Evolutionary conservation across 2,113 vertebrate species (phyloP).

Genomic region (Buteo buteo): DNA sequence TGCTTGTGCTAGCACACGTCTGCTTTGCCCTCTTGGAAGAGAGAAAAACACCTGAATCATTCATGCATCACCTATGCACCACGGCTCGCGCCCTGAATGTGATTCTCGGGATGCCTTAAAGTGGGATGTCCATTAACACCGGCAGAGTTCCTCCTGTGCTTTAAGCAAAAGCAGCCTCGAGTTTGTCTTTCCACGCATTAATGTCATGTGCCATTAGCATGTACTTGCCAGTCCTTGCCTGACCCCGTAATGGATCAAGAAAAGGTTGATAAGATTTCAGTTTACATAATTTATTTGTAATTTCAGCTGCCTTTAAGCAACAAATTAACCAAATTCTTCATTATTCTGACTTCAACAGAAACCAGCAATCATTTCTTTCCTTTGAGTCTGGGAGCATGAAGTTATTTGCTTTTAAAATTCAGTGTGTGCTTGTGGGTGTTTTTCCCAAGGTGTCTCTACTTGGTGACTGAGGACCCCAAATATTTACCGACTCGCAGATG

Average conservation of each 20-base stretch:
- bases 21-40: not conserved
- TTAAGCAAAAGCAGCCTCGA: not conserved
- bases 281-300: not conserved
- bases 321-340: not conserved
- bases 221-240: accelerated
- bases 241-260: not conserved
- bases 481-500: not conserved
- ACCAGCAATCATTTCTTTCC: not conserved
- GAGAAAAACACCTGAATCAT: not conserved
- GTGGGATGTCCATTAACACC: not conserved
- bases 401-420: not conserved
- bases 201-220: accelerated
- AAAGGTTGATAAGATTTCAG: not conserved
- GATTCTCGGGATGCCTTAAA: not conserved
- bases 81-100: not conserved
- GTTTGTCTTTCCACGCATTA: not conserved
- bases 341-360: not conserved
- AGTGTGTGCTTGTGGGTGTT: not conserved
- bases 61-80: not conserved
- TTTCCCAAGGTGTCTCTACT: not conserved
- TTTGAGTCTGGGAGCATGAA: not conserved
- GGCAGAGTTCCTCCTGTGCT: not conserved
- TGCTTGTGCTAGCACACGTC: not conserved
- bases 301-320: not conserved
- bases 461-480: not conserved